phyloP scores from a whole-genome alignment of 2,888 invertebrate species.

The Eutolmus rufibarbis region DNA sequence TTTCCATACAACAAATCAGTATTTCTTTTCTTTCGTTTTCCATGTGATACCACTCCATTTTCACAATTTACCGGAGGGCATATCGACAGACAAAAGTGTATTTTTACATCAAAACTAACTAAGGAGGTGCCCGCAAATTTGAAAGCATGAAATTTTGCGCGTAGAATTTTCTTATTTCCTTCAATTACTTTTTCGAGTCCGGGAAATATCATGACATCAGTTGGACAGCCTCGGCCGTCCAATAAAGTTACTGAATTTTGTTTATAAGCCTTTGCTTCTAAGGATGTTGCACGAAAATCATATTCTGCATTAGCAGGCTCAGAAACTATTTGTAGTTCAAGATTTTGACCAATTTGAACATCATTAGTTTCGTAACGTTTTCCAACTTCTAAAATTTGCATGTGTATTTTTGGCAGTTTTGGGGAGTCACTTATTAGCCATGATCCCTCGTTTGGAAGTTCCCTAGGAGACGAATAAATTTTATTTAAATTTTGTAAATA shows the following conservation, averaged over 20 bases:
- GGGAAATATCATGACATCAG: constrained; percentile 69
- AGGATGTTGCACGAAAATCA: constrained; percentile 79
- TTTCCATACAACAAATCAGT: not conserved
- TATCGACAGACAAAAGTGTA: constrained; percentile 77
- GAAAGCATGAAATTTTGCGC: constrained; percentile 80
- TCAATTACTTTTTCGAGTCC: constrained; percentile 60
- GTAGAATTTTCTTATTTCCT: constrained; percentile 61
- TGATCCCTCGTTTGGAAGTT: constrained; percentile 63
- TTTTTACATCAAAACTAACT: constrained; percentile 81
- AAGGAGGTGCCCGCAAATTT: constrained; percentile 85
- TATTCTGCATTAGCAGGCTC: constrained; percentile 64
- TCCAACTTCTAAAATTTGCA: constrained; percentile 68
- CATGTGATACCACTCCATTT: constrained; percentile 50
- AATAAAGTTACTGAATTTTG: constrained; percentile 77
- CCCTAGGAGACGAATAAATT: constrained; percentile 53
- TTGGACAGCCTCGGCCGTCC: constrained; percentile 82
- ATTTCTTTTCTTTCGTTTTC: constrained; percentile 43
- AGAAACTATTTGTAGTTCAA: constrained; percentile 71
- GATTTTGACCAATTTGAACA: constrained; percentile 72
- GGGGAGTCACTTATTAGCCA: constrained; percentile 53
- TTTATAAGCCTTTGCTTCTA: constrained; percentile 80
- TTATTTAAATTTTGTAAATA: not conserved
- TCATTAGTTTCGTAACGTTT: constrained; percentile 69
- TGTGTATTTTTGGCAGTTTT: constrained; percentile 64
- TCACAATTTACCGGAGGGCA: constrained; percentile 71